Conservation (phyloP, 1,140 invertebrate species). For the Eubasilissa regina region DNA sequence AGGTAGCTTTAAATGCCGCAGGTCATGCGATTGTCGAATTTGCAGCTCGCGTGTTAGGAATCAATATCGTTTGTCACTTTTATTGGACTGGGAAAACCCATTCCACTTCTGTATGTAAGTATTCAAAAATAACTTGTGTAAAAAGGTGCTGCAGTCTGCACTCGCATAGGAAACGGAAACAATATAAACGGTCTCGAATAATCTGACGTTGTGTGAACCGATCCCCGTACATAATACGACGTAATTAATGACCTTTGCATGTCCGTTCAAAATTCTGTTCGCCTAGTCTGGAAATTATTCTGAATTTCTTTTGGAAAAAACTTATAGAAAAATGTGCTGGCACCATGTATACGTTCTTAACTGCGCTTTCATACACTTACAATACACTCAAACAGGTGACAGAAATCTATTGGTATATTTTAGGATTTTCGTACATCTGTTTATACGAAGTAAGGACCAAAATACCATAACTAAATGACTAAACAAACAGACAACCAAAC, state of each 20-base stretch:
- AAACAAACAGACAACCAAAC: too few relatives aligned
- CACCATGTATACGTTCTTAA: too few relatives aligned
- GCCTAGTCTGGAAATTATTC: neutral
- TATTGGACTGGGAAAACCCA: slow-evolving; percentile 48
- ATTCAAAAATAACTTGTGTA: slow-evolving; percentile 47
- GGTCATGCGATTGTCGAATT: slow-evolving; percentile 60
- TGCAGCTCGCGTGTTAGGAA: slow-evolving; percentile 57
- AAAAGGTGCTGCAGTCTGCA: slow-evolving; percentile 40
- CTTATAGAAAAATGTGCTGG: too few relatives aligned
- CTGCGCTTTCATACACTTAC: too few relatives aligned
- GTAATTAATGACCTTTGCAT: slow-evolving; percentile 39
- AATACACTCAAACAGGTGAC: too few relatives aligned
- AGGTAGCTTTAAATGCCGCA: slow-evolving; percentile 44
- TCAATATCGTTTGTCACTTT: slow-evolving; percentile 61
- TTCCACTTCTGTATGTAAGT: slow-evolving; percentile 30
- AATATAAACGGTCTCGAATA: neutral
- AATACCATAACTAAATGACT: too few relatives aligned
- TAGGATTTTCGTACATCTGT: too few relatives aligned
- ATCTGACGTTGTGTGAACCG: slow-evolving; percentile 5
- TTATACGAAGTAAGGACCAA: too few relatives aligned
- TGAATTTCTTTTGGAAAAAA: too few relatives aligned
- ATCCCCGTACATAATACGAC: slow-evolving; percentile 19
- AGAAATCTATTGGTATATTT: too few relatives aligned
- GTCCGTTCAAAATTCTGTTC: slow-evolving; percentile 10
- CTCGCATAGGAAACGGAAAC: neutral